A percentile compares a stretch with the other conserved stretches of the same genome.
phyloP scores from a whole-genome alignment of 2,113 vertebrate species.

The Hydrolagus affinis region DNA sequence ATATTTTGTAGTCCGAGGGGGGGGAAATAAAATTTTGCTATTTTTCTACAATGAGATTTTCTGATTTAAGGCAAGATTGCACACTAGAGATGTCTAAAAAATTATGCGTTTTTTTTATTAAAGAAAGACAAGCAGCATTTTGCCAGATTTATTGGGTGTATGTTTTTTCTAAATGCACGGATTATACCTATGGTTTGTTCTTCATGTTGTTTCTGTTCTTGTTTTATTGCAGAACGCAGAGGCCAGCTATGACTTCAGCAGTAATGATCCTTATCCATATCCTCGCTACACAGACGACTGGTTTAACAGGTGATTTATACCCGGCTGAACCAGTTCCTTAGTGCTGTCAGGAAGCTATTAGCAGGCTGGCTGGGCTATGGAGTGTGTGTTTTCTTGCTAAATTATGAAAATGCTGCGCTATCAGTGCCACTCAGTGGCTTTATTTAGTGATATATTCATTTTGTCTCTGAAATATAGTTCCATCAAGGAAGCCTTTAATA shows the following conservation, averaged over 20 bases:
- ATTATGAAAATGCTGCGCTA: neutral
- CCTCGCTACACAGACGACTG: constrained; percentile 97
- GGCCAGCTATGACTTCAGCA: constrained; percentile 98
- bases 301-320: constrained; percentile 92
- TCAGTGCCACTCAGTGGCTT: neutral
- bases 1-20: too few species aligned
- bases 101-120: neutral
- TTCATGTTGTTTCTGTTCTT: neutral
- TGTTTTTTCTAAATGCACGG: neutral
- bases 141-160: neutral
- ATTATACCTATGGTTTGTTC: neutral
- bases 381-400: neutral
- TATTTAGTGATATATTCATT: neutral
- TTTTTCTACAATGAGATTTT: too few species aligned
- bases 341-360: neutral
- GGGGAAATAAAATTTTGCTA: too few species aligned
- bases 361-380: too few species aligned
- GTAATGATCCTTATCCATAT: constrained; percentile 92
- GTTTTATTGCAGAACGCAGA: constrained; percentile 81
- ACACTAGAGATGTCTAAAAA: neutral
- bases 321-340: neutral
- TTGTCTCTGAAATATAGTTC: neutral
- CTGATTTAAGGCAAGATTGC: too few species aligned
- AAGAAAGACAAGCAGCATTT: neutral
- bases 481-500: neutral